phyloP scores from a whole-genome alignment of 2,113 vertebrate species.

The Piprites chloris region DNA sequence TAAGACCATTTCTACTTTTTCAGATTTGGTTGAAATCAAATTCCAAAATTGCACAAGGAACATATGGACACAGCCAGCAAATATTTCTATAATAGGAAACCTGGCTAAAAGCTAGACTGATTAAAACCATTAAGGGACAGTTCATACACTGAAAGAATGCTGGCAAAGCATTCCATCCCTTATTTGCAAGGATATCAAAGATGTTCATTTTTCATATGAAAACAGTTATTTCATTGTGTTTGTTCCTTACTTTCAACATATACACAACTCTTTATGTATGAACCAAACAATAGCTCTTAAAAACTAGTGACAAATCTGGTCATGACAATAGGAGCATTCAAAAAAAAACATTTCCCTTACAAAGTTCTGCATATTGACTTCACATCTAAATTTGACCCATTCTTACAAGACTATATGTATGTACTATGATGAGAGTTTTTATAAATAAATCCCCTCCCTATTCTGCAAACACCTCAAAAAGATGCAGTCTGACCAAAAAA shows the following conservation, averaged over 20 bases:
- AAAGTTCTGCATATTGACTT: neutral
- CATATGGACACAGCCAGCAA: neutral
- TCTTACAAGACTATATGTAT: neutral
- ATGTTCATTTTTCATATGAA: neutral
- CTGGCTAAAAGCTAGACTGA: neutral
- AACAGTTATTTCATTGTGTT: neutral
- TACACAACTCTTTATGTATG: fast-evolving
- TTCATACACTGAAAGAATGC: neutral
- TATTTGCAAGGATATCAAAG: neutral
- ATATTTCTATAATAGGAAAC: neutral
- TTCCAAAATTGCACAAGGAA: neutral
- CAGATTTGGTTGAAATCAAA: neutral
- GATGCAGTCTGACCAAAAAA: neutral
- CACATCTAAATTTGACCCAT: neutral
- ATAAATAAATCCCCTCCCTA: neutral
- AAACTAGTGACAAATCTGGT: neutral
- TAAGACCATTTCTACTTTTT: neutral
- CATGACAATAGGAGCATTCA: neutral
- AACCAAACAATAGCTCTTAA: neutral
- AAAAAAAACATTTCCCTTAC: neutral
- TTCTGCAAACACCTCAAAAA: neutral
- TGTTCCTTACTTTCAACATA: neutral
- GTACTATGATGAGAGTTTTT: neutral
- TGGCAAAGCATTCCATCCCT: neutral
- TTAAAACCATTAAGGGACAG: neutral